Percentiles rank a stretch among this genome's conserved stretches.
phyloP scores from a whole-genome alignment of 2,797 vertebrate species.

The Ambastaia sidthimunki region DNA sequence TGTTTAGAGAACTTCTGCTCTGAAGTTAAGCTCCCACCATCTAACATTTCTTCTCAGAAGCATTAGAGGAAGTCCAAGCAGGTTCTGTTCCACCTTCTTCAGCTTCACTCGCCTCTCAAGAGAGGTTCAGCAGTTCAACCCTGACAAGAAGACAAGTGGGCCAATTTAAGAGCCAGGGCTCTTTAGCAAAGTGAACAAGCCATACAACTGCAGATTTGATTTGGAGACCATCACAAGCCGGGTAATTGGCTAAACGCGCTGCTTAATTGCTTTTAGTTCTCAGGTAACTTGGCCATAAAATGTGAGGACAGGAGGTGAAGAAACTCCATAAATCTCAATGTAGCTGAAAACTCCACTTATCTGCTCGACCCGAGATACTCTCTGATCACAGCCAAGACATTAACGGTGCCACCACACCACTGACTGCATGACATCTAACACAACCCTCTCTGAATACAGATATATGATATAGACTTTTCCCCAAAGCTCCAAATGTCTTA shows the following conservation, averaged over 20 bases:
- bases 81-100: not conserved
- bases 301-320: slow-evolving; percentile 27
- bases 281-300: slow-evolving; percentile 45
- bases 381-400: slow-evolving; percentile 42
- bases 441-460: slow-evolving; percentile 6
- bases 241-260: slow-evolving; percentile 56
- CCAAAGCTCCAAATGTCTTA: no score
- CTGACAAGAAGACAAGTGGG: slow-evolving; percentile 61
- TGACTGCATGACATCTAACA: slow-evolving; percentile 12
- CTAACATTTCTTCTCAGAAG: not conserved
- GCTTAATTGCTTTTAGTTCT: slow-evolving; percentile 61
- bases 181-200: slow-evolving; percentile 55
- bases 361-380: slow-evolving; percentile 41
- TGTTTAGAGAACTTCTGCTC: not conserved
- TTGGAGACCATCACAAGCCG: slow-evolving; percentile 52
- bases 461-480: not conserved
- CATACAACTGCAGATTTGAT: slow-evolving; percentile 59
- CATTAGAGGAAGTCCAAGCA: slow-evolving; percentile 14
- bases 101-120: not conserved
- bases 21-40: slow-evolving; percentile 7
- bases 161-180: slow-evolving; percentile 51
- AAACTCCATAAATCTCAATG: slow-evolving; percentile 56
- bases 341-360: slow-evolving; percentile 60
- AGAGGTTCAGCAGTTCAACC: slow-evolving; percentile 58
- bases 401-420: slow-evolving; percentile 48